Conservation (phyloP, 2,113 vertebrate species). For the Seriola aureovittata region DNA sequence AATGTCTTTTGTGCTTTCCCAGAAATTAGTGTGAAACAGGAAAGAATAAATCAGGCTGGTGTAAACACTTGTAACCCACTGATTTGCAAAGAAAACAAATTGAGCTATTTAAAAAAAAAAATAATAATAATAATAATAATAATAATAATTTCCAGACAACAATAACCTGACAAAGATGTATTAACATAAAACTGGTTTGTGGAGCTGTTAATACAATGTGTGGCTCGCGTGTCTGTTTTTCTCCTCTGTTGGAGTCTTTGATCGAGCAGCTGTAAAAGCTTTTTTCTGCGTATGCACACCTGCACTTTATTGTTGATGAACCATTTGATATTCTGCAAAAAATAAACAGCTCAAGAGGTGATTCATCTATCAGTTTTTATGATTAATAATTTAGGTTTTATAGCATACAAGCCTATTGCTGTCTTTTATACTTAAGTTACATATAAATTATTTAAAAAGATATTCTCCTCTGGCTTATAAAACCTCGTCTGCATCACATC, state of each 20-base stretch:
- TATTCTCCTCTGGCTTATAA: not conserved
- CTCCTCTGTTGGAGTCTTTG: conserved; percentile 9
- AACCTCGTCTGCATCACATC: not conserved
- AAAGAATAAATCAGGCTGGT: too few relatives aligned
- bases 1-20: too few relatives aligned
- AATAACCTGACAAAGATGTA: not conserved
- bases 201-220: not conserved
- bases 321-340: not conserved
- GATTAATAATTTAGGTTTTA: not conserved
- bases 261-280: conserved; percentile 27
- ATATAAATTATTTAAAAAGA: not conserved
- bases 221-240: not conserved
- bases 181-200: not conserved
- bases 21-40: too few relatives aligned
- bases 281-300: not conserved
- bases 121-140: too few relatives aligned
- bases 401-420: not conserved
- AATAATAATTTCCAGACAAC: too few relatives aligned
- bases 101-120: too few relatives aligned
- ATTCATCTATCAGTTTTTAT: not conserved
- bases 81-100: not conserved
- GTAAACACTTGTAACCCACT: not conserved
- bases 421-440: not conserved
- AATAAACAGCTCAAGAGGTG: not conserved
- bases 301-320: not conserved